These are phyloP conservation scores for Liparis tanakae DNA, from an alignment of 2,797 vertebrate genomes.

Conservation along the genomic window DNA sequence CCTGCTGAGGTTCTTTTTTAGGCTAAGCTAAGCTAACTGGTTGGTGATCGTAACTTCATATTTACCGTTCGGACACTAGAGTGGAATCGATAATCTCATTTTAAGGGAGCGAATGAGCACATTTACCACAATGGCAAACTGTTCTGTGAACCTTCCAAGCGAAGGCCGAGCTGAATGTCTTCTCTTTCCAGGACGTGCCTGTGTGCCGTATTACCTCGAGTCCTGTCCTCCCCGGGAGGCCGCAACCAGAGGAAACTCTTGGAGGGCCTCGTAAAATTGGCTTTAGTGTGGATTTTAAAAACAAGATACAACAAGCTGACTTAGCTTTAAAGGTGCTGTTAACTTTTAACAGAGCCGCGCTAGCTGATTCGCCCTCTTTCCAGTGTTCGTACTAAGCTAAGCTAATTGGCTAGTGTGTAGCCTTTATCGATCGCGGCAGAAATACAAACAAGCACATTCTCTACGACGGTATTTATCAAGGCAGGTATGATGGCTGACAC, in stretches of 20 bases:
- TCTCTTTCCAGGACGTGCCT: too few species aligned
- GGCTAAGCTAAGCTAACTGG: not conserved
- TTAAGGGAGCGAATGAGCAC: not conserved
- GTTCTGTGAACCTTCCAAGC: too few species aligned
- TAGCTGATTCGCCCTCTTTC: not conserved
- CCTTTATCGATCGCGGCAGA: not conserved
- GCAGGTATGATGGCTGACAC: conserved; percentile 5
- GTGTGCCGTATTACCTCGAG: too few species aligned
- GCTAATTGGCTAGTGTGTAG: not conserved
- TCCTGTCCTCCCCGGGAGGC: too few species aligned
- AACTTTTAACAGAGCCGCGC: not conserved
- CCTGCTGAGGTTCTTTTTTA: not conserved
- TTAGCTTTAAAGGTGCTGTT: not conserved
- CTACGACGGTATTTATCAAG: conserved; percentile 1
- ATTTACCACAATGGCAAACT: not conserved
- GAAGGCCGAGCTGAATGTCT: too few species aligned
- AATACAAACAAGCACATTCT: not conserved
- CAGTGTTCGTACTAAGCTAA: not conserved
- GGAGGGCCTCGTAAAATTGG: not conserved
- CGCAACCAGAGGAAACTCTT: not conserved
- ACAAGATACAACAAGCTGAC: not conserved
- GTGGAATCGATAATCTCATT: not conserved
- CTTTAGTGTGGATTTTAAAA: not conserved
- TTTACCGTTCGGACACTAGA: too few species aligned
- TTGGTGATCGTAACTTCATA: too few species aligned